Base-by-base conservation (phyloP, 2,113 vertebrate species). In the Oreocharis arfaki region DNA sequence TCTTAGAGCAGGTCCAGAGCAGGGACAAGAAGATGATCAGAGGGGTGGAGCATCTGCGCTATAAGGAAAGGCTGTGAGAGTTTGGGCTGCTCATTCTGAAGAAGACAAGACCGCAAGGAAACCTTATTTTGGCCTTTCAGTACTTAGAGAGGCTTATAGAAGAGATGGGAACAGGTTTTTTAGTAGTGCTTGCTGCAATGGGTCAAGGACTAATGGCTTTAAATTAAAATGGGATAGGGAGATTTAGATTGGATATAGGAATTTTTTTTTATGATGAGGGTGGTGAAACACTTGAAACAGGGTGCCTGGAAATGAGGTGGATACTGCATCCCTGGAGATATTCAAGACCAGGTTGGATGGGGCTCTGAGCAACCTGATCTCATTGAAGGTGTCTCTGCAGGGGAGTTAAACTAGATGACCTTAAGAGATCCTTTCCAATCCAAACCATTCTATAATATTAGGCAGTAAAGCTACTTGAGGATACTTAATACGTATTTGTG, bases 211-310 rank as follows among this genome's bases (percentile, higher is more conserved):
- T 16, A 33, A 68, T 44, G 14, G 9, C 7, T 89, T 63, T 68
- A 89, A 89, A 82, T 12, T 11, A 32, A 57, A 89, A 68, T 6
- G 16, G 5, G 7, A 5, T 33, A 35, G 8, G 6, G 35, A 33
- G 18, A 60, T 49, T 69, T 39, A 26, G 13, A 30, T 0, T 28
- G 7, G 33, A 64, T 13, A 55, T 20, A 49, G 20, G 35, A 59
- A 7, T 2, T 1, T 17, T 41, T 1, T 17, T 41, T 61, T 37
- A 13, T 16, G 3, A 14, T 53, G 13, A 42, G 5, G 4, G 1
- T 69, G 3, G 37, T 57, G 28, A 65, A 49, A 39, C 24, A 39
- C 5, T 10, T 10, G 55, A 11, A 32, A 28, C 6, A 33, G 21
- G 13, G 6, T 71, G 11, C 50, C 26, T 1, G 1, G 57, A 41